phyloP scores from a whole-genome alignment of 2,113 vertebrate genomes.

The Engraulis encrasicolus region DNA sequence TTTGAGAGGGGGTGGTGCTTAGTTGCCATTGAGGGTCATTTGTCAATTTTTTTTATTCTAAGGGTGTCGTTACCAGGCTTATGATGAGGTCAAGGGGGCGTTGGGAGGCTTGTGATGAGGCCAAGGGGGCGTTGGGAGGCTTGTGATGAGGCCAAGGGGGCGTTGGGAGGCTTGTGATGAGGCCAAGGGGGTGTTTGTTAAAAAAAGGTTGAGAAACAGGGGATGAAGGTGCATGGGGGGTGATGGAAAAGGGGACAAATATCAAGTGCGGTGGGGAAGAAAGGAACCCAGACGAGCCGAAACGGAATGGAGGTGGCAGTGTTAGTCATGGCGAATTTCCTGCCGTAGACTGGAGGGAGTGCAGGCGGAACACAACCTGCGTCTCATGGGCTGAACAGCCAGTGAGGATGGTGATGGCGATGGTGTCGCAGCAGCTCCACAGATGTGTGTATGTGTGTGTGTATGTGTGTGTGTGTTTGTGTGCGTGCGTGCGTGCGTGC shows the following conservation, averaged over 20 bases:
- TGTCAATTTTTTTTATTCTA: too few species aligned
- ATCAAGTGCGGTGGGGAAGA: background rate
- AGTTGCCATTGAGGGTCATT: too few species aligned
- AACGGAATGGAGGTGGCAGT: background rate
- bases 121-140: slow-evolving; percentile 26
- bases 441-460: slow-evolving; percentile 62
- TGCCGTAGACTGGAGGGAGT: background rate
- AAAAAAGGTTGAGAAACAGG: too few species aligned
- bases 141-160: background rate
- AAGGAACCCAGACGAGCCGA: background rate
- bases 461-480: slow-evolving; percentile 67
- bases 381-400: slow-evolving; percentile 54
- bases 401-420: slow-evolving; percentile 31
- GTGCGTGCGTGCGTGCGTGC: slow-evolving; percentile 68
- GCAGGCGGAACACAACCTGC: slow-evolving; percentile 50
- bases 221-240: background rate
- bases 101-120: slow-evolving; percentile 57
- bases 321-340: background rate
- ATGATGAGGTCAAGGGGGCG: too few species aligned
- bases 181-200: too few species aligned
- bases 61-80: too few species aligned
- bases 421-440: too few species aligned
- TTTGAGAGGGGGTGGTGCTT: too few species aligned
- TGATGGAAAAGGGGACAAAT: background rate
- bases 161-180: background rate